Evolutionary conservation across 2,888 invertebrate species (phyloP).

Genomic region (Agriopis marginaria): DNA sequence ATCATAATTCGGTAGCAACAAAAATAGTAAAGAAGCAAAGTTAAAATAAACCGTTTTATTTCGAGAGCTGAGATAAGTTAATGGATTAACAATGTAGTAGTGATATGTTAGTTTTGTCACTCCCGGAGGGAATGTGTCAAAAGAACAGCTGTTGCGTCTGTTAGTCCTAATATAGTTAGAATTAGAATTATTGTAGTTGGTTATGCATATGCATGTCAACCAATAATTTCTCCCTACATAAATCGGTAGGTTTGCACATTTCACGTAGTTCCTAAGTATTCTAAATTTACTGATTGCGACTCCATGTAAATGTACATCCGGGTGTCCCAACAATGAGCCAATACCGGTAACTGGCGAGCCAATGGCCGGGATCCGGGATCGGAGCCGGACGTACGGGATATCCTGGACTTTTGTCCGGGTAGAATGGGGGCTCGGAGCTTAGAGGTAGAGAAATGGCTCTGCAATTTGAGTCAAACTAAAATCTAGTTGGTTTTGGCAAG

Average conservation of each 20-base stretch:
- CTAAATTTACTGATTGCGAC: not conserved
- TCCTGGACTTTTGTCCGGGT: constrained; percentile 25
- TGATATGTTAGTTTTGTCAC: constrained; percentile 11
- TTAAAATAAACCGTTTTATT: not conserved
- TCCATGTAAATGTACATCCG: not conserved
- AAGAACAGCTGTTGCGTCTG: constrained; percentile 9
- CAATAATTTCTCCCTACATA: no score
- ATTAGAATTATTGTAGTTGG: no score
- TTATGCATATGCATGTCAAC: no score
- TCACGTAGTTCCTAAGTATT: not conserved
- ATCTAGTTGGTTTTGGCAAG: not conserved
- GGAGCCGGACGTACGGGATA: constrained; percentile 21
- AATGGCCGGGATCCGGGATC: constrained; percentile 12
- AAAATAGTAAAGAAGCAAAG: not conserved
- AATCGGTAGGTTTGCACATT: not conserved
- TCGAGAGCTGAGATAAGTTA: constrained; percentile 11
- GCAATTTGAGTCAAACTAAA: not conserved
- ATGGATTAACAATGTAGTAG: constrained; percentile 24
- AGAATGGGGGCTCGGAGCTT: constrained; percentile 1
- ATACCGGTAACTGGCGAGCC: constrained; percentile 4
- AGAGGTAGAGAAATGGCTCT: not conserved
- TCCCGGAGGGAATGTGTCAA: constrained; percentile 6
- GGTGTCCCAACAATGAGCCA: constrained; percentile 13
- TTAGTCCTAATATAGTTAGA: not conserved
- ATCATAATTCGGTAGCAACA: not conserved